Evolutionary conservation across 2,113 vertebrate species (phyloP), one percentile per base, ranked within the genome.

Genomic region (Vulpes ferrilata): DNA sequence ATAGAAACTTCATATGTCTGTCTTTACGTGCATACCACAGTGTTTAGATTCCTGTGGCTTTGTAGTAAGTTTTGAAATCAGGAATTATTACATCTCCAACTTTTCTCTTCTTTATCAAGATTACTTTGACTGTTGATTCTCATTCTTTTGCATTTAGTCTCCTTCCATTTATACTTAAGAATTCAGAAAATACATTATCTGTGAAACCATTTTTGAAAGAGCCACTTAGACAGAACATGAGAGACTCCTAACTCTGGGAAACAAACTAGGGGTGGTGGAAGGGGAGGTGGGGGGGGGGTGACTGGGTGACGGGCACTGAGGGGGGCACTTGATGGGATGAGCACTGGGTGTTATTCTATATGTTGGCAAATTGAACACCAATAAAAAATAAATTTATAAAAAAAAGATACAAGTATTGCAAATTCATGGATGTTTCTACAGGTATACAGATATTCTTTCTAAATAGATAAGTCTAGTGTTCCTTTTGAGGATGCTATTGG

Each of bases 361-460:
- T 43, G 43, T 43, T 43, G 43, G 43, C 43, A 43, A 43, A 43
- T 43, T 43, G 43, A 43, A 43, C 43, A 43, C 43, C 43, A 7
- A 43, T 43, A 43, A 43, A 43, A 43, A 43, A 43, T 43, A 43
- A 43, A 43, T 43, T 43, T 43, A 43, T 43, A 43, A 43, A 43
- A 43, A 43, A 43, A 90, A 93, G 38, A 93, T 93, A 88, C 35
- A 67, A 65, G 10, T 88, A 43, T 74, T 88, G 59, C 12, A 87
- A 85, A 79, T 74, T 82, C 43, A 69, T 93, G 57, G 16, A 27
- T 80, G 27, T 87, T 90, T 95, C 38, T 92, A 90, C 3, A 86
- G 79, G 17, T 19, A 87, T n/a, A 51, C 11, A 95, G 71, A 82
- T 69, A 82, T 64, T 94, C 27, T 69, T 93, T 84, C 67, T 95